These are phyloP conservation scores for Lasius platythorax DNA, from an alignment of 2,888 invertebrate genomes.

Conservation along the genomic window DNA sequence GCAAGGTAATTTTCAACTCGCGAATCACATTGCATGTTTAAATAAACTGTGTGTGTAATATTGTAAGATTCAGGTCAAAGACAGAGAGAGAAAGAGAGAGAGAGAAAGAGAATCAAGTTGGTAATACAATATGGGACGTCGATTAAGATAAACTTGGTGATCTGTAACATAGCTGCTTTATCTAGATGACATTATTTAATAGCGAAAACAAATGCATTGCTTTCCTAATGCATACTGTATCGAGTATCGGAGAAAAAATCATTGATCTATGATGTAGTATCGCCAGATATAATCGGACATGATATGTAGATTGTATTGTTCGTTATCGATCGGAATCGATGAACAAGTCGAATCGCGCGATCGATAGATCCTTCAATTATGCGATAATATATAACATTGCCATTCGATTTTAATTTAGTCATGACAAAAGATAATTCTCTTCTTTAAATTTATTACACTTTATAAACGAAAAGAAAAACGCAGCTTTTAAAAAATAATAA, in stretches of 20 bases:
- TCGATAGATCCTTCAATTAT: background rate
- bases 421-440: background rate
- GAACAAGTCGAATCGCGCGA: background rate
- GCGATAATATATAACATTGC: too few species aligned
- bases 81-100: background rate
- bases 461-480: background rate
- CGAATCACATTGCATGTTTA: background rate
- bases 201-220: slow-evolving; percentile 21
- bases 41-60: background rate
- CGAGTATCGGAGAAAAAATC: background rate
- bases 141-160: slow-evolving; percentile 16
- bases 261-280: background rate
- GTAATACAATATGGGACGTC: background rate
- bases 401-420: background rate
- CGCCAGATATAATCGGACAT: background rate
- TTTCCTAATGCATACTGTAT: slow-evolving; percentile 8
- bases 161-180: slow-evolving; percentile 5
- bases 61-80: background rate
- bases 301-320: slow-evolving; percentile 20
- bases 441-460: background rate
- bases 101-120: background rate
- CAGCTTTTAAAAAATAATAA: background rate
- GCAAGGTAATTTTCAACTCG: slow-evolving; percentile 87
- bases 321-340: background rate
- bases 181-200: slow-evolving; percentile 14